Evolutionary conservation across 2,888 invertebrate genomes (phyloP).

Genomic region (Coronaproctus castanopsis): DNA sequence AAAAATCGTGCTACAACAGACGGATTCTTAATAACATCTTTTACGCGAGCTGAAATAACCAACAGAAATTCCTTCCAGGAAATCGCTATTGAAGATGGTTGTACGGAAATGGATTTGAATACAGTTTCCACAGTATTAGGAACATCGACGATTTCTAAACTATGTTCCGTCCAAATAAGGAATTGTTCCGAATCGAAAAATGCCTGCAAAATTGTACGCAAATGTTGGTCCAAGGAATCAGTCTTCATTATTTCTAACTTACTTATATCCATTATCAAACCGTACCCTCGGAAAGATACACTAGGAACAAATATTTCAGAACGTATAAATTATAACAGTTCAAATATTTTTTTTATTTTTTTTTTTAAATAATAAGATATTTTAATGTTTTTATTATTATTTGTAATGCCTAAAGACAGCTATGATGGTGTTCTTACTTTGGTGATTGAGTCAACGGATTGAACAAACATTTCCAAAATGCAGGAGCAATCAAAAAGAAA

Average conservation of each 20-base stretch:
- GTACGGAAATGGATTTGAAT: not conserved
- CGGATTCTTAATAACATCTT: not conserved
- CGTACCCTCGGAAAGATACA: not conserved
- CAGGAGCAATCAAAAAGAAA: not conserved
- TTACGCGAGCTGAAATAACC: not conserved
- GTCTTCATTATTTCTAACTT: not conserved
- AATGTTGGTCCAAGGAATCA: not conserved
- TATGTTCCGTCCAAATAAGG: not conserved
- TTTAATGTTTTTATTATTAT: no score
- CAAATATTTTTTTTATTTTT: no score
- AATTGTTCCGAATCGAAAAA: not conserved
- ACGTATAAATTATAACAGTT: no score
- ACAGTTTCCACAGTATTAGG: not conserved
- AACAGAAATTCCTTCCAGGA: not conserved
- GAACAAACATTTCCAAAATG: not conserved
- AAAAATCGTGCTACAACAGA: not conserved
- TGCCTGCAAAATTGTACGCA: not conserved
- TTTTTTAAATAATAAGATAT: no score
- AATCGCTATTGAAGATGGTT: not conserved
- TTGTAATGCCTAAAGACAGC: no score
- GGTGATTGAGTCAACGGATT: not conserved
- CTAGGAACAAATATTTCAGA: no score
- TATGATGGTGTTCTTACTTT: not conserved
- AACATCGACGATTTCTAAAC: not conserved
- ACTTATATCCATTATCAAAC: not conserved